Percentiles rank a stretch among this genome's conserved stretches.
These are phyloP conservation scores for Rousettus madagascariensis DNA, from an alignment of 2,797 vertebrate species.

Conservation along the genomic window DNA sequence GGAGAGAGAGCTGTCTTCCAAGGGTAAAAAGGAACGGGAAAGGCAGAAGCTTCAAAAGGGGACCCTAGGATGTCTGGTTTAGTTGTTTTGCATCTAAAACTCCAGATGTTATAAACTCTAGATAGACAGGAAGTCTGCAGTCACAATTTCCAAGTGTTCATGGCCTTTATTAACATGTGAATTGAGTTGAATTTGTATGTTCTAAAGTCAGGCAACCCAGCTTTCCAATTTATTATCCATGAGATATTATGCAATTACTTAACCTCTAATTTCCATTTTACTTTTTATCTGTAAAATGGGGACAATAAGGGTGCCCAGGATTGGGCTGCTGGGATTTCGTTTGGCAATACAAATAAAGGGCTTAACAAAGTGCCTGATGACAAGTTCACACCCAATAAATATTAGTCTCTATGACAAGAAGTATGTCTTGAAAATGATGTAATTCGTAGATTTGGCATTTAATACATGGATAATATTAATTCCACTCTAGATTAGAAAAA, in stretches of 20 bases:
- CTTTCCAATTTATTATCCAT: background rate
- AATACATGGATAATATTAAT: conserved; percentile 18
- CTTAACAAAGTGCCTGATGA: background rate
- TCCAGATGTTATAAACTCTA: background rate
- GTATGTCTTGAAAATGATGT: background rate
- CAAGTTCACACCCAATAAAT: background rate
- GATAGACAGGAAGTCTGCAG: background rate
- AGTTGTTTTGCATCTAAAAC: background rate
- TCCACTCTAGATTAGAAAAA: conserved; percentile 31
- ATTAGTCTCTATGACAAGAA: conserved; percentile 1
- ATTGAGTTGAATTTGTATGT: background rate
- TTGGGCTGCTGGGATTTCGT: background rate
- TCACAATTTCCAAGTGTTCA: background rate
- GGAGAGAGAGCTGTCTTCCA: background rate
- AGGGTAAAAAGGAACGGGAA: background rate
- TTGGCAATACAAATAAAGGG: background rate
- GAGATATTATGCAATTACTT: background rate
- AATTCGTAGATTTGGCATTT: background rate
- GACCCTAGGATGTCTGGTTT: background rate
- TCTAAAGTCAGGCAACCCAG: background rate
- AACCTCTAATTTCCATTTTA: background rate
- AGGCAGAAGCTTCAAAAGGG: background rate
- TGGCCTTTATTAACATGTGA: background rate
- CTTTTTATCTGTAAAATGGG: background rate
- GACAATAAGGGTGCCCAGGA: background rate